A percentile compares a stretch with the other conserved stretches of the same genome.
phyloP scores from a whole-genome alignment of 2,113 vertebrate species.

The Emydura subglobosa region DNA sequence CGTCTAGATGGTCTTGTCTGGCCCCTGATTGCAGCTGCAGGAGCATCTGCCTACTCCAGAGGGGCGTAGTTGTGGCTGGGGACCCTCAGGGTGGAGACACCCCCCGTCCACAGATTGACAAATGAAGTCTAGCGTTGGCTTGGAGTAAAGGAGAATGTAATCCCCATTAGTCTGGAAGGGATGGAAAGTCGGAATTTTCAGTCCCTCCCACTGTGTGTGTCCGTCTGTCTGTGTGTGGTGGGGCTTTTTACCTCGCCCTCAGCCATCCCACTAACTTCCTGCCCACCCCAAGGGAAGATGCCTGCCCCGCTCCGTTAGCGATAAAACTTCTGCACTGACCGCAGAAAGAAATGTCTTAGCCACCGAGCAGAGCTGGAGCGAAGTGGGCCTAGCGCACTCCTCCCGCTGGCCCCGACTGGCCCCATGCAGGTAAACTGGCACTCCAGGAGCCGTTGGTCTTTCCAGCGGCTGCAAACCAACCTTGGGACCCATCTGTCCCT shows the following conservation, averaged over 20 bases:
- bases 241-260: not conserved
- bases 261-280: not conserved
- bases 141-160: not conserved
- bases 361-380: too few relatives aligned
- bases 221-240: too few relatives aligned
- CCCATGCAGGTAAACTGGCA: too few relatives aligned
- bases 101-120: not conserved
- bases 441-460: too few relatives aligned
- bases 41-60: not conserved
- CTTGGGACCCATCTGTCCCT: too few relatives aligned
- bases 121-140: not conserved
- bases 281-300: not conserved
- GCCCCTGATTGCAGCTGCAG: not conserved
- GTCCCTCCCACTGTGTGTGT: not conserved
- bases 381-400: not conserved
- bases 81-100: not conserved
- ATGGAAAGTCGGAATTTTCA: not conserved
- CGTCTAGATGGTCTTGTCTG: fast-evolving
- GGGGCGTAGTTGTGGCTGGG: not conserved
- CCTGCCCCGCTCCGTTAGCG: not conserved
- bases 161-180: not conserved
- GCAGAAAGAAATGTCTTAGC: not conserved
- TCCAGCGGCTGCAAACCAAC: too few relatives aligned
- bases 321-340: not conserved
- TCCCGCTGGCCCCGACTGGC: not conserved